phyloP scores from a whole-genome alignment of 2,888 invertebrate genomes.

The Phengaris arion region DNA sequence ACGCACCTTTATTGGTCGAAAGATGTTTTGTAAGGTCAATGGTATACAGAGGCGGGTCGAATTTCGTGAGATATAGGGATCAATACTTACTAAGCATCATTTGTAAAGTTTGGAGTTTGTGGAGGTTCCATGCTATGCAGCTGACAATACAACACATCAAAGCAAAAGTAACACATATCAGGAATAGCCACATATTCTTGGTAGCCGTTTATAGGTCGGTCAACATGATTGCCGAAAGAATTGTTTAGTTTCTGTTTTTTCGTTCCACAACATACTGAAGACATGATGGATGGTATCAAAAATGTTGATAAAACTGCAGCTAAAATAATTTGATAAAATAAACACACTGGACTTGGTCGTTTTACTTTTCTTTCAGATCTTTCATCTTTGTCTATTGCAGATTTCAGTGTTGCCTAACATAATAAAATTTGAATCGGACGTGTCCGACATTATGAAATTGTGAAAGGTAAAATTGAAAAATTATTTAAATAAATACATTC shows the following conservation, averaged over 20 bases:
- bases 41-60: background rate
- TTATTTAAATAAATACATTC: too few species aligned
- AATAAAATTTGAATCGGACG: background rate
- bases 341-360: constrained; percentile 6
- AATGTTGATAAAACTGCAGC: constrained; percentile 49
- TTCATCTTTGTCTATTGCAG: background rate
- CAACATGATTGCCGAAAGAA: constrained; percentile 77
- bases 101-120: constrained; percentile 93
- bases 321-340: constrained; percentile 47
- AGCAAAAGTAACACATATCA: constrained; percentile 99
- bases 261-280: constrained; percentile 94
- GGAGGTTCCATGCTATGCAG: constrained; percentile 96
- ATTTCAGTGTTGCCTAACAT: background rate
- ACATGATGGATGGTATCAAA: constrained; percentile 80
- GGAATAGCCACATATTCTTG: constrained; percentile 86
- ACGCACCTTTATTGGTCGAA: background rate
- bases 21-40: constrained; percentile 16
- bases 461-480: too few species aligned
- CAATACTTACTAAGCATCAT: constrained; percentile 94
- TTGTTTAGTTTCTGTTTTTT: constrained; percentile 95
- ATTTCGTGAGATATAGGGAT: constrained; percentile 35
- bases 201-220: constrained; percentile 78
- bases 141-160: constrained; percentile 97
- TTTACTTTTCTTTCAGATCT: background rate
- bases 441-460: too few species aligned